These are phyloP conservation scores for Patella caerulea DNA, from an alignment of 2,888 invertebrate genomes.

Conservation along the genomic window DNA sequence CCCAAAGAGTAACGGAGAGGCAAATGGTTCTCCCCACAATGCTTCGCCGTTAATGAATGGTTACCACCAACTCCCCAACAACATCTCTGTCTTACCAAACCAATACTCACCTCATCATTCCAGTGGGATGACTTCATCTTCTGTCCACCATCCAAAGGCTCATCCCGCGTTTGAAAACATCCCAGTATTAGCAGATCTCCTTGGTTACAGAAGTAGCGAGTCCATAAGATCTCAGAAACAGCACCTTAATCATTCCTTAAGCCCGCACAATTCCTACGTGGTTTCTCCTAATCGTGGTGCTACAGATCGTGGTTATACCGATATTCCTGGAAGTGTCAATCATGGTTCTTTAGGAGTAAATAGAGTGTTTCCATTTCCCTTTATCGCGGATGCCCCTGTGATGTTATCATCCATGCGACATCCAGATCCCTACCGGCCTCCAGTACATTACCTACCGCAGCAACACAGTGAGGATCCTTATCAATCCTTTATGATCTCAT, in stretches of 20 bases:
- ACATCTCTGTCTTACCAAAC: slow-evolving; percentile 19
- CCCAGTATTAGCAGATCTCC: slow-evolving; percentile 38
- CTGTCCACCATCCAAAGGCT: neutral
- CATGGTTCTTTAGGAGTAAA: slow-evolving; percentile 30
- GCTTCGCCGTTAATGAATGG: neutral
- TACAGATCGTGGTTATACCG: neutral
- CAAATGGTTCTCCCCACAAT: slow-evolving; percentile 23
- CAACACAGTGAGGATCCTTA: slow-evolving; percentile 49
- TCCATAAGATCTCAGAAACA: neutral
- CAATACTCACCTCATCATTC: slow-evolving; percentile 8
- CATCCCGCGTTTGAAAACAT: slow-evolving; percentile 30
- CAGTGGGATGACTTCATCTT: neutral
- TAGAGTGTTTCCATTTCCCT: slow-evolving; percentile 56
- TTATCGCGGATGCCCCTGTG: slow-evolving; percentile 56
- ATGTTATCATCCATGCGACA: slow-evolving; percentile 54
- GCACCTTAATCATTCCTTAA: neutral
- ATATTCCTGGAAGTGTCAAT: slow-evolving; percentile 2
- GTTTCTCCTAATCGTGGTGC: neutral
- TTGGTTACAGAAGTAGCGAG: slow-evolving; percentile 22
- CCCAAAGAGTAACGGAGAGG: slow-evolving; percentile 34
- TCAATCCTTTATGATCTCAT: slow-evolving; percentile 54
- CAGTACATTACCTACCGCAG: slow-evolving; percentile 43
- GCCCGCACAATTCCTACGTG: neutral
- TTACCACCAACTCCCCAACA: slow-evolving; percentile 16
- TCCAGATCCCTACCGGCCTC: slow-evolving; percentile 42